Percentiles rank a stretch among this genome's conserved stretches.
These are phyloP conservation scores for Trematomus loennbergii DNA, from an alignment of 2,113 vertebrate genomes.

Conservation along the genomic window DNA sequence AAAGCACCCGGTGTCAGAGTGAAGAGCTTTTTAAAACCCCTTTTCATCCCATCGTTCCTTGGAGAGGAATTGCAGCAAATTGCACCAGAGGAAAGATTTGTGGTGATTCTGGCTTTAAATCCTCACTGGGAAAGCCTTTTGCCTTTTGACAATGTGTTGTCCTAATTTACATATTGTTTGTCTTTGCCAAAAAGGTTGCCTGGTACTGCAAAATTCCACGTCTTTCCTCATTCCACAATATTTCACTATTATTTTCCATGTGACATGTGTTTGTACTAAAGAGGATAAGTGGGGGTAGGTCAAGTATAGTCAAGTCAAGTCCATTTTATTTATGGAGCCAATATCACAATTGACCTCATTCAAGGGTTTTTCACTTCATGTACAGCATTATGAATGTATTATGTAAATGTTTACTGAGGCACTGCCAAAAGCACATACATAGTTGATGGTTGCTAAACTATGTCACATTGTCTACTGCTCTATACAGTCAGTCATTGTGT, in stretches of 20 bases:
- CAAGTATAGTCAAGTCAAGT: neutral
- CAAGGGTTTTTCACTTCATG: neutral
- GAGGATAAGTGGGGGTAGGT: neutral
- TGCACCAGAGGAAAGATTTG: slow-evolving; percentile 10
- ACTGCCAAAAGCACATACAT: neutral
- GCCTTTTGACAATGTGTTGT: neutral
- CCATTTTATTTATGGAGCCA: neutral
- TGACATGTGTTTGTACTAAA: slow-evolving; percentile 9
- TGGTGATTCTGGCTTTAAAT: slow-evolving; percentile 7
- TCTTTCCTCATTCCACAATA: neutral
- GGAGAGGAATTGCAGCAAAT: slow-evolving; percentile 1
- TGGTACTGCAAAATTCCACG: neutral
- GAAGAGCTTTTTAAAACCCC: slow-evolving; percentile 37
- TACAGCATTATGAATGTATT: neutral
- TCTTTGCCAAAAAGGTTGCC: neutral
- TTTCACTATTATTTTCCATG: neutral
- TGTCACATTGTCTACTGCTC: neutral
- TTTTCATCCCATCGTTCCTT: slow-evolving; percentile 13
- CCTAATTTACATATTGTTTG: neutral
- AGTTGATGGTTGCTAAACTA: neutral
- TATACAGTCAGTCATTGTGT: neutral
- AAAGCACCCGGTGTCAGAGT: slow-evolving; percentile 29
- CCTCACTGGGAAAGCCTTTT: neutral
- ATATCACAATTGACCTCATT: neutral
- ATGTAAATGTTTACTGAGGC: neutral